Evolutionary conservation across 2,113 vertebrate genomes (phyloP).

Genomic region (Rhea pennata): DNA sequence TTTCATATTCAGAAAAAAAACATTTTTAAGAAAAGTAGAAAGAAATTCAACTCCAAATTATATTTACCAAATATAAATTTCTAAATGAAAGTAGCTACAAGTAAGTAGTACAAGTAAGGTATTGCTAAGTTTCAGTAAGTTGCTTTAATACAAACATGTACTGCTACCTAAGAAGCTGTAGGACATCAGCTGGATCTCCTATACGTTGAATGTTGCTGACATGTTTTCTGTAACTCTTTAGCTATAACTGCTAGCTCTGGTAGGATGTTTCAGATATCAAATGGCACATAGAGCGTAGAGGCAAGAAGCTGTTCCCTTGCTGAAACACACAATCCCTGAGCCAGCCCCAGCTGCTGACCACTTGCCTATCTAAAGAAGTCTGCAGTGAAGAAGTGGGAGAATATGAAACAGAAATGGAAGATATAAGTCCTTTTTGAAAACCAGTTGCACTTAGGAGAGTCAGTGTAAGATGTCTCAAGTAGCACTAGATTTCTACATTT

Average conservation of each 20-base stretch:
- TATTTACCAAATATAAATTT: background rate
- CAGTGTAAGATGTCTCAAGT: background rate
- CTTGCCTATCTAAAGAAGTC: too few species aligned
- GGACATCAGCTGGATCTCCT: rapidly evolving
- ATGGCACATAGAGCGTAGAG: background rate
- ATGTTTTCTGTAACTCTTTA: background rate
- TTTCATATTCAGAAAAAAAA: background rate
- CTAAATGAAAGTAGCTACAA: background rate
- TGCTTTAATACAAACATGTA: too few species aligned
- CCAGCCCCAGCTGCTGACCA: background rate
- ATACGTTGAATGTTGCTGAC: too few species aligned
- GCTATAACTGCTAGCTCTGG: background rate
- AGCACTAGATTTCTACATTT: background rate
- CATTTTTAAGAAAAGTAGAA: background rate
- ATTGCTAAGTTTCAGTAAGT: background rate
- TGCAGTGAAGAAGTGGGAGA: background rate
- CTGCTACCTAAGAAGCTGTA: background rate
- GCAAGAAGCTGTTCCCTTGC: background rate
- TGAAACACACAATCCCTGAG: background rate
- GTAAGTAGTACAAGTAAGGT: background rate
- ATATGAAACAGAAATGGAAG: background rate
- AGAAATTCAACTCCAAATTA: background rate
- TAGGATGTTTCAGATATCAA: background rate
- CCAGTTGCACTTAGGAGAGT: background rate
- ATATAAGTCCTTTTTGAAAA: background rate